Evolutionary conservation across 2,797 vertebrate genomes (phyloP).

Genomic region (Rhyacichthys aspro): DNA sequence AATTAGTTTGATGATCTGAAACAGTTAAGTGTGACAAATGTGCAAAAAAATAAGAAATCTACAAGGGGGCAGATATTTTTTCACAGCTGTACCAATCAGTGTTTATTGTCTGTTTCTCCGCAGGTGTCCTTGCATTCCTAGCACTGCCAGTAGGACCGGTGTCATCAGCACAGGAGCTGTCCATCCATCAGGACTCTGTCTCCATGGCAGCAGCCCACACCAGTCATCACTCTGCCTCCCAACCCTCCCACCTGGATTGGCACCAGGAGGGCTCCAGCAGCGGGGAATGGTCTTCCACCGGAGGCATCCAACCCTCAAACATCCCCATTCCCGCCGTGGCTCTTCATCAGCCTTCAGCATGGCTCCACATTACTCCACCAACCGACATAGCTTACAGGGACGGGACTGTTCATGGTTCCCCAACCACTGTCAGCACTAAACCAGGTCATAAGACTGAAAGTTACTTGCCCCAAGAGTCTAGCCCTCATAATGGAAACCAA

Average conservation of each 20-base stretch:
- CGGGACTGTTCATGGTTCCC: slow-evolving; percentile 17
- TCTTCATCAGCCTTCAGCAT: slow-evolving; percentile 28
- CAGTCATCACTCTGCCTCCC: slow-evolving; percentile 54
- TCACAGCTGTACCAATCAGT: no score
- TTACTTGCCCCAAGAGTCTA: slow-evolving; percentile 25
- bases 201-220: slow-evolving; percentile 75
- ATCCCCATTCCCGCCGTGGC: slow-evolving; percentile 39
- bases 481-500: slow-evolving; percentile 32
- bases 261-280: slow-evolving; percentile 78
- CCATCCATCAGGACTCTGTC: slow-evolving; percentile 80
- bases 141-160: slow-evolving; percentile 89
- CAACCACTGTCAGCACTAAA: slow-evolving; percentile 56
- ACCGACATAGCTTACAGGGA: slow-evolving; percentile 12
- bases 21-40: no score
- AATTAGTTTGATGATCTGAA: no score
- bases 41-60: no score
- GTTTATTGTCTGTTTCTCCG: slow-evolving; percentile 8
- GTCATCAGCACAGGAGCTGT: slow-evolving; percentile 85
- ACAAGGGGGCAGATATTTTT: no score
- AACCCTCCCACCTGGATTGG: slow-evolving; percentile 29
- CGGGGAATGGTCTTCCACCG: slow-evolving; percentile 60
- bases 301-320: slow-evolving; percentile 26
- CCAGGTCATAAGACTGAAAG: slow-evolving; percentile 18
- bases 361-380: slow-evolving; percentile 30
- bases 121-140: slow-evolving; percentile 94